A percentile compares a stretch with the other conserved stretches of the same genome.
Evolutionary conservation across 2,888 invertebrate genomes (phyloP).

Genomic region (Mactromeris polynyma): DNA sequence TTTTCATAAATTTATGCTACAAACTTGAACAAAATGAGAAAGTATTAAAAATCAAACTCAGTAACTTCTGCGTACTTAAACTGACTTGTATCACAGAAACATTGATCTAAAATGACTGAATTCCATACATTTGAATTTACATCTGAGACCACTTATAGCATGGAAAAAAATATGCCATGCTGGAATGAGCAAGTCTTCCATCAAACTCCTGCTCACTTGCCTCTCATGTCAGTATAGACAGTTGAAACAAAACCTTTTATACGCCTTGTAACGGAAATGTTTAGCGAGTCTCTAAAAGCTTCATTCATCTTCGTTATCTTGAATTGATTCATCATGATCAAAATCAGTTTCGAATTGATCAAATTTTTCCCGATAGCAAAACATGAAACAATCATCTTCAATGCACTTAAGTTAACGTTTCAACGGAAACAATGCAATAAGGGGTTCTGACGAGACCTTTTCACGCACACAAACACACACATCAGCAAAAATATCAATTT

Average conservation of each 20-base stretch:
- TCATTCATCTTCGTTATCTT: slow-evolving; percentile 4
- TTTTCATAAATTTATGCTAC: too few relatives aligned
- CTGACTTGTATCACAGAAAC: too few relatives aligned
- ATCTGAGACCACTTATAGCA: too few relatives aligned
- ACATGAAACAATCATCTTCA: slow-evolving; percentile 55
- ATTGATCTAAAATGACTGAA: too few relatives aligned
- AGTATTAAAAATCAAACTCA: too few relatives aligned
- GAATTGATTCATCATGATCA: not conserved
- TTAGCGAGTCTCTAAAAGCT: not conserved
- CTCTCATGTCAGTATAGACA: not conserved
- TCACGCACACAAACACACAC: not conserved
- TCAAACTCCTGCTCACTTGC: too few relatives aligned
- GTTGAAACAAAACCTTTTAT: not conserved
- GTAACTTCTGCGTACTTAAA: too few relatives aligned
- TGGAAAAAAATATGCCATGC: too few relatives aligned
- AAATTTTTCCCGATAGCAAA: slow-evolving; percentile 14
- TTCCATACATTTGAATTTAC: too few relatives aligned
- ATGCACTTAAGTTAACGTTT: slow-evolving; percentile 25
- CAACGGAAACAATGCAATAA: not conserved
- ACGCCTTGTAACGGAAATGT: not conserved
- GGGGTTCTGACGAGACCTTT: not conserved
- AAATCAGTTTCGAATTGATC: slow-evolving; percentile 22
- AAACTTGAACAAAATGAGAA: too few relatives aligned
- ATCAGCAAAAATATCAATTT: slow-evolving; percentile 8
- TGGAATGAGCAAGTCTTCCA: too few relatives aligned